Evolutionary conservation across 1,140 invertebrate genomes (phyloP).

Genomic region (Gonatopus flavifemur): DNA sequence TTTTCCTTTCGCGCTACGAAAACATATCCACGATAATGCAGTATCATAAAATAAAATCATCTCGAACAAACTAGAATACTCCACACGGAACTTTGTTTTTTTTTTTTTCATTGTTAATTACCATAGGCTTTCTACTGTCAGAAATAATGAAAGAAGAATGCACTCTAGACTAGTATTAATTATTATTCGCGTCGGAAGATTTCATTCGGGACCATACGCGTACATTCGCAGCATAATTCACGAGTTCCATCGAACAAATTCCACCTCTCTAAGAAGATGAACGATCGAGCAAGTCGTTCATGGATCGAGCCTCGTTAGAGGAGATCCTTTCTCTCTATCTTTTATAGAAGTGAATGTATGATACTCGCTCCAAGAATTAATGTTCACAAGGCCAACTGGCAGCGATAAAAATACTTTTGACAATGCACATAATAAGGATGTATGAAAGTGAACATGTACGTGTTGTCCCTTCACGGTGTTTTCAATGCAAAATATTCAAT

Average conservation of each 20-base stretch:
- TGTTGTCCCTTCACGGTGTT: too few species aligned
- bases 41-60: too few species aligned
- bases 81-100: too few species aligned
- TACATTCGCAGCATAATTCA: constrained; percentile 12
- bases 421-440: constrained; percentile 20
- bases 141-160: too few species aligned
- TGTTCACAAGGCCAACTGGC: constrained; percentile 25
- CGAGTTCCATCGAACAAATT: constrained; percentile 8
- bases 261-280: constrained; percentile 6
- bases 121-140: too few species aligned
- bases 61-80: too few species aligned
- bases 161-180: too few species aligned
- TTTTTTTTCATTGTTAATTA: too few species aligned
- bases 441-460: too few species aligned
- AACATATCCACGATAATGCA: too few species aligned
- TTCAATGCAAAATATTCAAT: too few species aligned
- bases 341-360: constrained; percentile 23
- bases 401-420: constrained; percentile 24
- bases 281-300: constrained; percentile 1
- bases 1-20: too few species aligned
- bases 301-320: constrained; percentile 7
- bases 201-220: not conserved
- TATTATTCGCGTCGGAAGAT: not conserved
- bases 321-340: constrained; percentile 16
- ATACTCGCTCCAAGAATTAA: constrained; percentile 17